Conservation (phyloP, 2,113 vertebrate genomes). For the Chionodraco myersi region DNA sequence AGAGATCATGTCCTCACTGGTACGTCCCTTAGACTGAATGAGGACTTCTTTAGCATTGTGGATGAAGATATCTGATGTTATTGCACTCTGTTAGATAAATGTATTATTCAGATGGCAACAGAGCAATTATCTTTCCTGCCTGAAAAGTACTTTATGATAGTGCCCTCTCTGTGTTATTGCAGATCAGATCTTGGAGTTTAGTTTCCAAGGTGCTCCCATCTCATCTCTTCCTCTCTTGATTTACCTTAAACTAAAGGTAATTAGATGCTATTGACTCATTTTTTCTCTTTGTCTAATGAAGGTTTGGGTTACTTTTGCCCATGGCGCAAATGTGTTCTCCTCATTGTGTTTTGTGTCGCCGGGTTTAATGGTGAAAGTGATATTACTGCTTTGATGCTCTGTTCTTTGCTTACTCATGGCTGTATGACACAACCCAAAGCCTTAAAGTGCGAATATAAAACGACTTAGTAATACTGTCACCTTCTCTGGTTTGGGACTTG, state of each 20-base stretch:
- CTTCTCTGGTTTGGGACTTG: background rate
- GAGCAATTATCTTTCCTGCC: slow-evolving; percentile 32
- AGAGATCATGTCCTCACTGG: background rate
- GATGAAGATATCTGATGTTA: slow-evolving; percentile 8
- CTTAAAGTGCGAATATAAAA: slow-evolving; percentile 19
- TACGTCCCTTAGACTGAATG: background rate
- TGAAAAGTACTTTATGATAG: slow-evolving; percentile 50
- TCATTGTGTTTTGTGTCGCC: slow-evolving; percentile 44
- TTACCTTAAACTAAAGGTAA: slow-evolving; percentile 55
- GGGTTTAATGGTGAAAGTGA: slow-evolving; percentile 63
- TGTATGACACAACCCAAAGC: slow-evolving; percentile 28
- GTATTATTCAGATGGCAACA: slow-evolving; percentile 48
- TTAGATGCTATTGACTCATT: slow-evolving; percentile 66
- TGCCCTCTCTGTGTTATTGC: slow-evolving; percentile 18
- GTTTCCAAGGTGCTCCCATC: background rate
- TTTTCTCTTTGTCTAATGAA: slow-evolving; percentile 44
- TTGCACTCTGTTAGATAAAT: slow-evolving; percentile 16
- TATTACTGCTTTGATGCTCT: slow-evolving; percentile 69
- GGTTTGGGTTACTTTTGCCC: slow-evolving; percentile 68
- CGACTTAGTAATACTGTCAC: slow-evolving; percentile 34
- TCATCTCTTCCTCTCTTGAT: slow-evolving; percentile 7
- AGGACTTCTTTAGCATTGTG: background rate
- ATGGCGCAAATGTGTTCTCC: slow-evolving; percentile 25
- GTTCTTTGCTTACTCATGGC: slow-evolving; percentile 56
- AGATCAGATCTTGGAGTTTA: slow-evolving; percentile 13